Percentiles rank a stretch among this genome's conserved stretches.
phyloP scores from a whole-genome alignment of 2,888 invertebrate species.

The Mythimna albipuncta region DNA sequence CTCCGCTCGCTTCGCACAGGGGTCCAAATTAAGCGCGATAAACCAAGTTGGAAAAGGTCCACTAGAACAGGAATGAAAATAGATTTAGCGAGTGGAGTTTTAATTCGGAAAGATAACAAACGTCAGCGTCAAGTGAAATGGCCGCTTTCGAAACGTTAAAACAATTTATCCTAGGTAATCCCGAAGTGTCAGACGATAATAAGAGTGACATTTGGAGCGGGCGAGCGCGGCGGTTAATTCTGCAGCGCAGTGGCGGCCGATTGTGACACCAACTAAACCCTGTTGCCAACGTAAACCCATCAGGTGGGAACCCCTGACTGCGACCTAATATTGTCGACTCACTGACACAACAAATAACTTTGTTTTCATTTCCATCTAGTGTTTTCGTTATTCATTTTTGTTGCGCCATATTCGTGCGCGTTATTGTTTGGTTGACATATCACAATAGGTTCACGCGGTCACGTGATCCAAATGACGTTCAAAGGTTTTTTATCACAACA shows the following conservation, averaged over 20 bases:
- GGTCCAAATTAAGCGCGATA: conserved; percentile 75
- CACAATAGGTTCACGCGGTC: conserved; percentile 45
- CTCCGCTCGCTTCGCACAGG: conserved; percentile 70
- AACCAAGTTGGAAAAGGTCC: conserved; percentile 74
- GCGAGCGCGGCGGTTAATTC: conserved; percentile 86
- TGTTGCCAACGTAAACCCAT: conserved; percentile 87
- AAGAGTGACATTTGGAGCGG: conserved; percentile 90
- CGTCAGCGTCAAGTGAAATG: conserved; percentile 82
- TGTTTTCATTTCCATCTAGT: conserved; percentile 61
- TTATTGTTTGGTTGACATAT: conserved; percentile 50
- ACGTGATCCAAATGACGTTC: conserved; percentile 66
- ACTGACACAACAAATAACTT: conserved; percentile 68
- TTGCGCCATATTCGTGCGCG: conserved; percentile 36
- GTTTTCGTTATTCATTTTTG: conserved; percentile 56
- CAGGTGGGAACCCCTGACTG: conserved; percentile 79
- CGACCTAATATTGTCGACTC: conserved; percentile 78
- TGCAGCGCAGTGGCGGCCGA: conserved; percentile 84
- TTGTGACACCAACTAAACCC: conserved; percentile 89
- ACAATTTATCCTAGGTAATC: conserved; percentile 90
- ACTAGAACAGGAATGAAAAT: conserved; percentile 71
- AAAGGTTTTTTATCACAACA: conserved; percentile 76
- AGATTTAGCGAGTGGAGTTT: conserved; percentile 74
- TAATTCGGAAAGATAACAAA: conserved; percentile 85
- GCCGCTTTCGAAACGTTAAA: conserved; percentile 85
- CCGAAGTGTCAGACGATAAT: conserved; percentile 89